phyloP scores from a whole-genome alignment of 2,113 vertebrate genomes.

The Cavia aperea region DNA sequence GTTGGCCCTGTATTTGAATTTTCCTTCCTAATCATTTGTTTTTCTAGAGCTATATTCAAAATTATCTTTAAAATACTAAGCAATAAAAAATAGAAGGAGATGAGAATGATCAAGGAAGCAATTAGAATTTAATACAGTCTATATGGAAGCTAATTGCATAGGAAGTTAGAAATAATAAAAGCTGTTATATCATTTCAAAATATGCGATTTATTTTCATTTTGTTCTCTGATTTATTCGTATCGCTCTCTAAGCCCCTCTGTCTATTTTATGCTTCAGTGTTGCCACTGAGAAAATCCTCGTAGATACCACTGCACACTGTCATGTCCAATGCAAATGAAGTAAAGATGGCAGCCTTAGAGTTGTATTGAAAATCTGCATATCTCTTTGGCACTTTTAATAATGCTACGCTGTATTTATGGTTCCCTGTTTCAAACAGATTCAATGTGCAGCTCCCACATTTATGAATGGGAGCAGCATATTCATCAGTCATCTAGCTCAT shows the following conservation, averaged over 20 bases:
- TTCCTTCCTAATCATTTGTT: neutral
- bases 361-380: neutral
- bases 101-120: neutral
- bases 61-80: neutral
- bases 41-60: neutral
- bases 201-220: neutral
- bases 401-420: rapidly evolving
- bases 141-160: neutral
- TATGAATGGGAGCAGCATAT: conserved; percentile 21
- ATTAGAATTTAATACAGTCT: neutral
- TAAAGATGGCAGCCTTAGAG: neutral
- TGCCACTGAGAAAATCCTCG: neutral
- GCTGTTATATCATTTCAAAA: neutral
- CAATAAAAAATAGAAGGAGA: neutral
- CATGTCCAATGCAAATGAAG: neutral
- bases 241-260: neutral
- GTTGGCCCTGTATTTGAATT: neutral
- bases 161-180: neutral
- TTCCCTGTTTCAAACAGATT: neutral
- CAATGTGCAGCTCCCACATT: neutral
- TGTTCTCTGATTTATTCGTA: neutral
- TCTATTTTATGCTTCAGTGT: neutral
- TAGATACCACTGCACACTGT: neutral
- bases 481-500: neutral
- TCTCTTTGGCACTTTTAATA: neutral